These are phyloP conservation scores for Danio choprae DNA, from an alignment of 2,797 vertebrate genomes.

Conservation along the genomic window DNA sequence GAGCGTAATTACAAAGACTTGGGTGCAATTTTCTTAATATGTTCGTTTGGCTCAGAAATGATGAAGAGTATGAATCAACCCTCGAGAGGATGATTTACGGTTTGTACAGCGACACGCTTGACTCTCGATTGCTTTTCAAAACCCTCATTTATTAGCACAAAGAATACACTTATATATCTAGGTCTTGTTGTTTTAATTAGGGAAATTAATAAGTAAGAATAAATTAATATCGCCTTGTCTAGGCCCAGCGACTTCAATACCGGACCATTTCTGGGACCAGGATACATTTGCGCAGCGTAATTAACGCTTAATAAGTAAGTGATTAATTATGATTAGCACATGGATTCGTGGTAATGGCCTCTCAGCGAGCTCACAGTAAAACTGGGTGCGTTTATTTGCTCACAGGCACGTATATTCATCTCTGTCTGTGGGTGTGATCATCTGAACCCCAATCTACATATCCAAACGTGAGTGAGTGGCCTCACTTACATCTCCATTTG, in stretches of 20 bases:
- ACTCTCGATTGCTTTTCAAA: slow-evolving; percentile 74
- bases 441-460: slow-evolving; percentile 74
- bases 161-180: slow-evolving; percentile 79
- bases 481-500: slow-evolving; percentile 71
- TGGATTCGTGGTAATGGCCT: slow-evolving; percentile 81
- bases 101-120: slow-evolving; percentile 75
- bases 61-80: slow-evolving; percentile 77
- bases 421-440: slow-evolving; percentile 71
- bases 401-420: slow-evolving; percentile 74
- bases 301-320: slow-evolving; percentile 88
- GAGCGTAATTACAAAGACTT: slow-evolving; percentile 54
- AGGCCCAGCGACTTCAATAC: slow-evolving; percentile 67
- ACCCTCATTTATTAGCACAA: slow-evolving; percentile 79
- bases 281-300: slow-evolving; percentile 82
- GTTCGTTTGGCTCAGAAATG: slow-evolving; percentile 75
- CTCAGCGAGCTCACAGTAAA: slow-evolving; percentile 82
- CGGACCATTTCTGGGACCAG: slow-evolving; percentile 68
- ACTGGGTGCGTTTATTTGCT: slow-evolving; percentile 79
- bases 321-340: slow-evolving; percentile 86
- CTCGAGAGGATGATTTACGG: slow-evolving; percentile 81
- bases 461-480: slow-evolving; percentile 64
- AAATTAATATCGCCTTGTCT: slow-evolving; percentile 80
- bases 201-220: slow-evolving; percentile 86
- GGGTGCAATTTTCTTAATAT: slow-evolving; percentile 73
- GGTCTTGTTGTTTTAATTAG: slow-evolving; percentile 86